These are phyloP conservation scores for Polypterus senegalus DNA, from an alignment of 2,113 vertebrate species.

Conservation along the genomic window DNA sequence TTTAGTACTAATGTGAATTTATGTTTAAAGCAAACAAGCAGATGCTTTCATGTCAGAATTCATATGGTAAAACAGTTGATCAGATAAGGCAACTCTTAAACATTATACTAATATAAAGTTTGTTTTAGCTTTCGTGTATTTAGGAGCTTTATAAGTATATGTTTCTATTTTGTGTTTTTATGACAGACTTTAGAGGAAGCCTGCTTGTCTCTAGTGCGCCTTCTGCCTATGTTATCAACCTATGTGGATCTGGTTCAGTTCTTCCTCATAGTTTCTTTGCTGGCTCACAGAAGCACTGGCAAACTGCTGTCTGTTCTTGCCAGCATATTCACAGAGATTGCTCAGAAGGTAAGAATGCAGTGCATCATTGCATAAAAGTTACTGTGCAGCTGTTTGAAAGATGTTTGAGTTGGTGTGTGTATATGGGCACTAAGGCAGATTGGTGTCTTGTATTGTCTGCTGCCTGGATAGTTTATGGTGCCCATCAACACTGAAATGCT, in stretches of 20 bases:
- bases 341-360: slow-evolving; percentile 65
- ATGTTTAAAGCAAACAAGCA: no score
- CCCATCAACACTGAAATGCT: no score
- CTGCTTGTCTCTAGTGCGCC: slow-evolving; percentile 59
- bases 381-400: no score
- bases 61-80: no score
- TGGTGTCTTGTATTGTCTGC: no score
- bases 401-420: no score
- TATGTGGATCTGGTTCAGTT: slow-evolving; percentile 74
- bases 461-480: no score
- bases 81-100: neutral
- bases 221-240: slow-evolving; percentile 67
- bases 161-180: neutral
- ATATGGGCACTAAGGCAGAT: no score
- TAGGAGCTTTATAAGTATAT: neutral
- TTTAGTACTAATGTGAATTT: no score
- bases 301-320: slow-evolving; percentile 79
- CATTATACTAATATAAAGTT: neutral
- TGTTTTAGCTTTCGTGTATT: neutral
- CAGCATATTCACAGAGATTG: slow-evolving; percentile 77
- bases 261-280: slow-evolving; percentile 67
- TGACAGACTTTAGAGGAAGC: slow-evolving; percentile 54
- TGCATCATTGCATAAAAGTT: no score
- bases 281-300: slow-evolving; percentile 73
- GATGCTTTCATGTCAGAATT: no score